Percentiles rank a stretch among this genome's conserved stretches.
These are phyloP conservation scores for Escarpia spicata DNA, from an alignment of 2,888 invertebrate genomes.

Conservation along the genomic window DNA sequence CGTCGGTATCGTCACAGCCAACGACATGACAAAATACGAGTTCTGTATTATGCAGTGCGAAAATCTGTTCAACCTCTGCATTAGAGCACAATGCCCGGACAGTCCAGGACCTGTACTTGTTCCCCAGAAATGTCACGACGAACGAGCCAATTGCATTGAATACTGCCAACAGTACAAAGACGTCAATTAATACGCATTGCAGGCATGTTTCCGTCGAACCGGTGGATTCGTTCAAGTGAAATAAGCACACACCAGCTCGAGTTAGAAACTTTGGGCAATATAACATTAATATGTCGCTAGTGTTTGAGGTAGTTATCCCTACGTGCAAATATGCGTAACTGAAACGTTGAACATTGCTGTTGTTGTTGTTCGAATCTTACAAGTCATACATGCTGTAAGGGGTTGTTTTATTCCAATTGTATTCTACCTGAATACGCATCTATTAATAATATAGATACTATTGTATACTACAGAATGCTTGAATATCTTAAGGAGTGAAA, in stretches of 20 bases:
- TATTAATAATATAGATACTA: too few species aligned
- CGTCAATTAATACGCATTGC: background rate
- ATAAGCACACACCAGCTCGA: background rate
- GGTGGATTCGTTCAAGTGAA: background rate
- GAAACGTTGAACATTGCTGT: too few species aligned
- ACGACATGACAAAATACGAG: background rate
- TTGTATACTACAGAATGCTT: too few species aligned
- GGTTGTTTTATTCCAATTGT: too few species aligned
- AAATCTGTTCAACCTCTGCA: background rate
- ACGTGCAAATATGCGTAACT: too few species aligned
- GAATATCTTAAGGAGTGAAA: too few species aligned
- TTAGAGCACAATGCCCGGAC: background rate
- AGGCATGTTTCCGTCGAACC: background rate
- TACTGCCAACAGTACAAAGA: background rate
- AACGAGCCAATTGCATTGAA: background rate
- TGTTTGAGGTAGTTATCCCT: too few species aligned
- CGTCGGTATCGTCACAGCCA: background rate
- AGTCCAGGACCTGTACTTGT: background rate
- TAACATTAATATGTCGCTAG: too few species aligned
- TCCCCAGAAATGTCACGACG: background rate
- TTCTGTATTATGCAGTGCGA: background rate
- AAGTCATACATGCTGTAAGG: too few species aligned
- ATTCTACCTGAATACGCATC: too few species aligned
- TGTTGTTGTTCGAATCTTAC: too few species aligned
- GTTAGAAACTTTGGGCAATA: too few species aligned